Conservation (phyloP, 1,140 invertebrate species). For the Eupristina koningsbergeri region DNA sequence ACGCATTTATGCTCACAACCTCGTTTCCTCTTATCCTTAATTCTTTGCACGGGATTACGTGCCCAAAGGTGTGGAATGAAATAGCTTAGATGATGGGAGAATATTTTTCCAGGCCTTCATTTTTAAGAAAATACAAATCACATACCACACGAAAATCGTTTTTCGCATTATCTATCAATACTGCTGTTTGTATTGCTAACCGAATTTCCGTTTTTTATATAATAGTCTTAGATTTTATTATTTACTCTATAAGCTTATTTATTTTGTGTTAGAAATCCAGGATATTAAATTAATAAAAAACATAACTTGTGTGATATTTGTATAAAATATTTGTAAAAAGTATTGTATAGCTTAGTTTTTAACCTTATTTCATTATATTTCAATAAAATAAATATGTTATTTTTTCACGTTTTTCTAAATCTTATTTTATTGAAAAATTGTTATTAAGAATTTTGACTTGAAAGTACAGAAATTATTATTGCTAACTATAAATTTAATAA, state of each 20-base stretch:
- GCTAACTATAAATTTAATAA: no score
- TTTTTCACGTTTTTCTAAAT: no score
- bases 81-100: background rate
- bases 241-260: background rate
- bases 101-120: background rate
- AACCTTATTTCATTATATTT: no score
- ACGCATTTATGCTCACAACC: background rate
- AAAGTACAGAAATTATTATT: no score
- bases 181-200: background rate
- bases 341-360: no score
- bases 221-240: background rate
- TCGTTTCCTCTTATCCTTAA: constrained; percentile 3
- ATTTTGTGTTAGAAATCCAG: background rate
- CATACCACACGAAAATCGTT: background rate
- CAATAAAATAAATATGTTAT: no score
- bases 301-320: fast-evolving
- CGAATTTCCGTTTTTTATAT: background rate
- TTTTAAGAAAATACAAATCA: background rate
- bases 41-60: constrained; percentile 4
- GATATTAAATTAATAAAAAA: no score
- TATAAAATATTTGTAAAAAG: background rate
- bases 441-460: no score
- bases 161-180: background rate
- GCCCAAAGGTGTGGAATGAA: background rate
- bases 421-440: no score